Evolutionary conservation across 1,140 invertebrate genomes (phyloP).

Genomic region (Cepaea nemoralis): DNA sequence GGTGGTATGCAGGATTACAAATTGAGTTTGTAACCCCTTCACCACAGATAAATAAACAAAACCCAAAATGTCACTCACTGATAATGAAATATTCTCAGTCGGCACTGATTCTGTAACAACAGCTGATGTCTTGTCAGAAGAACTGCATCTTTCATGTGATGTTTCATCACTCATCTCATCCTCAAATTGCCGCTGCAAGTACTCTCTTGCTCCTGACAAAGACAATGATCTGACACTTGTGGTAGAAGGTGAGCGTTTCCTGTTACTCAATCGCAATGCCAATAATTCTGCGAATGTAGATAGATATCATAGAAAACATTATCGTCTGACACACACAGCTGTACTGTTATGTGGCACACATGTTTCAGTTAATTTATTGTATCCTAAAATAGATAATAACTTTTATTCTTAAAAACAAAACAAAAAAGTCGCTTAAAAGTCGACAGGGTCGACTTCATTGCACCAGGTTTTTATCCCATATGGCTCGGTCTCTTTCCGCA

Average conservation of each 20-base stretch:
- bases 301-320: not conserved
- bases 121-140: not conserved
- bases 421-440: too few species aligned
- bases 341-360: too few species aligned
- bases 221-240: slow-evolving; percentile 29
- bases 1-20: too few species aligned
- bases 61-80: not conserved
- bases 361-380: too few species aligned
- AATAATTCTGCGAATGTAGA: not conserved
- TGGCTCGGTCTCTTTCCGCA: too few species aligned
- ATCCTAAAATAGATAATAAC: too few species aligned
- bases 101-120: not conserved
- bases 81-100: not conserved
- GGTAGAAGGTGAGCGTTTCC: slow-evolving; percentile 20
- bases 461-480: too few species aligned
- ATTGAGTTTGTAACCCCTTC: too few species aligned
- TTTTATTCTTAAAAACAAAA: too few species aligned
- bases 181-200: slow-evolving; percentile 63
- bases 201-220: slow-evolving; percentile 59
- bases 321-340: too few species aligned
- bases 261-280: not conserved
- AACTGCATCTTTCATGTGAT: not conserved
- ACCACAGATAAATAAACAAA: too few species aligned
- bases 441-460: too few species aligned
- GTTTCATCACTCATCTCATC: slow-evolving; percentile 36